A percentile compares a stretch with the other conserved stretches of the same genome.
Conservation (phyloP, 2,797 vertebrate genomes). For the Semaprochilodus insignis region DNA sequence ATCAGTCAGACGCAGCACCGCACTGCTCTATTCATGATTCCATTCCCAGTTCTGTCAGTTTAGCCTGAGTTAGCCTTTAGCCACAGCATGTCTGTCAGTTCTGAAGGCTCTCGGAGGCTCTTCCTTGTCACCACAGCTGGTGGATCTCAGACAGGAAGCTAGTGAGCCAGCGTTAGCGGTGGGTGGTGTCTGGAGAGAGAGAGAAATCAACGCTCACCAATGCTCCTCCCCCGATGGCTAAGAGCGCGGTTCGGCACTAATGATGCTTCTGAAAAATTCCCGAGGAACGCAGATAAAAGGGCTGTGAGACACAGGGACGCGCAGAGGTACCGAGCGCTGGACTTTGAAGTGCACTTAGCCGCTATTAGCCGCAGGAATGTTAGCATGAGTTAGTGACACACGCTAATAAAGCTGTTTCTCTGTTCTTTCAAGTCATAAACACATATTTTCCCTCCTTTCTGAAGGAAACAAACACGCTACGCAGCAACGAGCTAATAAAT, state of each 20-base stretch:
- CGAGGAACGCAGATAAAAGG: background rate
- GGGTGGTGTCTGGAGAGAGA: too few relatives aligned
- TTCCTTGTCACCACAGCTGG: too few relatives aligned
- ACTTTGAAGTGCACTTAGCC: constrained; percentile 49
- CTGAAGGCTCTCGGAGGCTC: too few relatives aligned
- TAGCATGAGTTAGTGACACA: constrained; percentile 41
- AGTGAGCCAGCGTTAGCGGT: too few relatives aligned
- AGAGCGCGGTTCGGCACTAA: background rate
- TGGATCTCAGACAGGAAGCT: too few relatives aligned
- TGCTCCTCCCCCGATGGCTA: too few relatives aligned
- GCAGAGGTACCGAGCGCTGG: constrained; percentile 27
- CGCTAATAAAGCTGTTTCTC: constrained; percentile 34
- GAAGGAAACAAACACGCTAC: background rate
- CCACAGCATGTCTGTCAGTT: too few relatives aligned
- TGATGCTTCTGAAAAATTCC: background rate
- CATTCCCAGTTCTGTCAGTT: too few relatives aligned
- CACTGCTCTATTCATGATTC: too few relatives aligned
- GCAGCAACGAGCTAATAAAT: background rate
- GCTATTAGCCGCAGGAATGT: constrained; percentile 39
- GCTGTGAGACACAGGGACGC: background rate
- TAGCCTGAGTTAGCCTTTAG: too few relatives aligned
- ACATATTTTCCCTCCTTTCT: background rate
- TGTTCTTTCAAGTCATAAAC: constrained; percentile 12
- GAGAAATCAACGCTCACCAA: too few relatives aligned
- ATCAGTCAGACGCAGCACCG: too few relatives aligned